Evolutionary conservation across 2,113 vertebrate genomes (phyloP).

Genomic region (Aldabrachelys gigantea): DNA sequence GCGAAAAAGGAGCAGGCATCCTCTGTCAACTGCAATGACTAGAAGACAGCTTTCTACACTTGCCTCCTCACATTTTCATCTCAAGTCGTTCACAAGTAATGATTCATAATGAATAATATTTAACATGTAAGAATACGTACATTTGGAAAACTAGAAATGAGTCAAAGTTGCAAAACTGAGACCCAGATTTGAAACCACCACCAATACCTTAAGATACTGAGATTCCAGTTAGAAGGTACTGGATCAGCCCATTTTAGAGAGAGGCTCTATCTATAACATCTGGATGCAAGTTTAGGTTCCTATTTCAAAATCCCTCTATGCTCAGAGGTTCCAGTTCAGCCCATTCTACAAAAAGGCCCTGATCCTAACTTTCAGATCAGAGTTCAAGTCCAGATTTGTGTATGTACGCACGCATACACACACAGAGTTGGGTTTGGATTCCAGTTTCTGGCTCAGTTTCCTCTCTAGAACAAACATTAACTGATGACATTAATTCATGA

Average conservation of each 20-base stretch:
- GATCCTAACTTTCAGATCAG: neutral
- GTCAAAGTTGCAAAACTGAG: neutral
- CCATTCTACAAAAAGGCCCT: neutral
- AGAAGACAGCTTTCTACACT: neutral
- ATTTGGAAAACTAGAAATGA: neutral
- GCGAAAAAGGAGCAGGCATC: neutral
- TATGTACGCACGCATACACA: rapidly evolving
- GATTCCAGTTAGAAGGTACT: neutral
- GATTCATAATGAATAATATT: neutral
- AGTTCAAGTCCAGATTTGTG: neutral
- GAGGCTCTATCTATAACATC: neutral
- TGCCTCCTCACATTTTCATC: neutral
- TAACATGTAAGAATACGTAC: neutral
- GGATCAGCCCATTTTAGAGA: neutral
- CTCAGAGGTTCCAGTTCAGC: neutral
- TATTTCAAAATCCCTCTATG: neutral
- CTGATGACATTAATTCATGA: constrained; percentile 39
- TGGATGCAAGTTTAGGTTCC: neutral
- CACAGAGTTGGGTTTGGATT: neutral
- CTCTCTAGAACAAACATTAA: constrained; percentile 20
- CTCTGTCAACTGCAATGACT: neutral
- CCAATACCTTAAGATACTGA: neutral
- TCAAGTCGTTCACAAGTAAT: neutral
- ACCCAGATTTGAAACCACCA: neutral
- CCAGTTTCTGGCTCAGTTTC: neutral